A percentile compares a stretch with the other conserved stretches of the same genome.
Conservation (phyloP, 1,140 invertebrate species). For the Scaptomyza pallida region DNA sequence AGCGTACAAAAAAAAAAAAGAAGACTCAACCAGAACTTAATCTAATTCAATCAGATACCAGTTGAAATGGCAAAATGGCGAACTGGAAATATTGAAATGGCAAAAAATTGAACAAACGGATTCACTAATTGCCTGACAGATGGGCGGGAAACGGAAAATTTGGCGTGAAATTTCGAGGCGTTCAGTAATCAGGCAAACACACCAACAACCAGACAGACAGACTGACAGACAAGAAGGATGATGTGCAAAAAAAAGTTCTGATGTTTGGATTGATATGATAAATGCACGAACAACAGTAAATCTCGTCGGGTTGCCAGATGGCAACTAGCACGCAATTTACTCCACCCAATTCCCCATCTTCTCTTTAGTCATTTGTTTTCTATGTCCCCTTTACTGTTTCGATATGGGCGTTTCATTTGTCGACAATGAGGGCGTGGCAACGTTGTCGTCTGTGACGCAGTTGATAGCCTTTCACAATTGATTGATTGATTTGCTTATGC, state of each 20-base stretch:
- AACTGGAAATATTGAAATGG: slow-evolving; percentile 6
- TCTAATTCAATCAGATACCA: slow-evolving; percentile 58
- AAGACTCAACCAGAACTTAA: slow-evolving; percentile 24
- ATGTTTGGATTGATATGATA: slow-evolving; percentile 56
- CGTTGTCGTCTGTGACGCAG: slow-evolving; percentile 22
- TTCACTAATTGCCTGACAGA: slow-evolving; percentile 55
- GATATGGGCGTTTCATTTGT: slow-evolving; percentile 21
- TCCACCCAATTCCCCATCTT: background rate
- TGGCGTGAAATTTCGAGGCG: slow-evolving; percentile 9
- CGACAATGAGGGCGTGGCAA: slow-evolving; percentile 20
- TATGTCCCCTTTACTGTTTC: slow-evolving; percentile 1
- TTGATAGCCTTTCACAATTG: slow-evolving; percentile 43
- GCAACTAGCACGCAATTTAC: slow-evolving; percentile 15
- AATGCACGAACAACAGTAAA: slow-evolving; percentile 31
- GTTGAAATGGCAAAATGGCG: slow-evolving; percentile 27
- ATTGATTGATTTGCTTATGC: slow-evolving; percentile 60
- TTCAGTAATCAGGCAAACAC: background rate
- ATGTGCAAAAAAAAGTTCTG: slow-evolving; percentile 29
- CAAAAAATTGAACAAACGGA: background rate
- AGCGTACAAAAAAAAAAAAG: background rate
- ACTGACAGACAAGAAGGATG: slow-evolving; percentile 17
- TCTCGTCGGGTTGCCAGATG: slow-evolving; percentile 9
- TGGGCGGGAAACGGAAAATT: slow-evolving; percentile 29
- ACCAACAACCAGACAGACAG: background rate
- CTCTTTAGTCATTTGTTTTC: background rate